Evolutionary conservation across 2,888 invertebrate species (phyloP).

Genomic region (Heliconius cydno): DNA sequence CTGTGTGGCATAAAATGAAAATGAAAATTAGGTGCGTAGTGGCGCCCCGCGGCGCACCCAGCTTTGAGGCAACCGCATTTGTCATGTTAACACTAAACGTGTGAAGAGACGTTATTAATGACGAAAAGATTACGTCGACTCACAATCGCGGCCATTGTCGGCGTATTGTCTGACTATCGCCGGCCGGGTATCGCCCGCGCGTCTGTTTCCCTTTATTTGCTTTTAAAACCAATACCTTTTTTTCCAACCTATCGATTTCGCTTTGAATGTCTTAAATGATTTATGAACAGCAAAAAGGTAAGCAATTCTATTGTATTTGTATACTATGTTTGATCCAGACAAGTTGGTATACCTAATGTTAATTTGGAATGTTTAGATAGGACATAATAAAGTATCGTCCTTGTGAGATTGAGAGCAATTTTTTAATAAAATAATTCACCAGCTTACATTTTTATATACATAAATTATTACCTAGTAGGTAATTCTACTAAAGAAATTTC

Average conservation of each 20-base stretch:
- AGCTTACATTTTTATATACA: not conserved
- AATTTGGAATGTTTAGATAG: not conserved
- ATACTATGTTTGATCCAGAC: not conserved
- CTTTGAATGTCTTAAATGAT: constrained; percentile 43
- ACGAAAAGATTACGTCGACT: constrained; percentile 72
- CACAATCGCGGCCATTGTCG: constrained; percentile 67
- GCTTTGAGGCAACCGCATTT: constrained; percentile 74
- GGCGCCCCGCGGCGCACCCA: constrained; percentile 65
- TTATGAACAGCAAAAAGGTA: constrained; percentile 42
- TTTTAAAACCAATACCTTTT: constrained; percentile 50
- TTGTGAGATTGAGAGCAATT: not conserved
- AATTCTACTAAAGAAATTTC: not conserved
- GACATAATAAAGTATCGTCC: not conserved
- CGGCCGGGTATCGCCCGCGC: constrained; percentile 43
- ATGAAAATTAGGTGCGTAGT: constrained; percentile 60
- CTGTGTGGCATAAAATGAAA: constrained; percentile 62
- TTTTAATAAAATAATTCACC: not conserved
- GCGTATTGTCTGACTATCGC: constrained; percentile 41
- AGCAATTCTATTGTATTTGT: constrained; percentile 36
- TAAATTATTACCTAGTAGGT: not conserved
- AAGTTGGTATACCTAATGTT: constrained; percentile 1
- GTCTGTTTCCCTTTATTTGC: constrained; percentile 52
- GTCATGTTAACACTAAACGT: constrained; percentile 82
- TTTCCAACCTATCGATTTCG: constrained; percentile 40
- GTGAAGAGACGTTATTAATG: constrained; percentile 81